phyloP scores from a whole-genome alignment of 2,888 invertebrate species.

The Drosophila aldrichi region DNA sequence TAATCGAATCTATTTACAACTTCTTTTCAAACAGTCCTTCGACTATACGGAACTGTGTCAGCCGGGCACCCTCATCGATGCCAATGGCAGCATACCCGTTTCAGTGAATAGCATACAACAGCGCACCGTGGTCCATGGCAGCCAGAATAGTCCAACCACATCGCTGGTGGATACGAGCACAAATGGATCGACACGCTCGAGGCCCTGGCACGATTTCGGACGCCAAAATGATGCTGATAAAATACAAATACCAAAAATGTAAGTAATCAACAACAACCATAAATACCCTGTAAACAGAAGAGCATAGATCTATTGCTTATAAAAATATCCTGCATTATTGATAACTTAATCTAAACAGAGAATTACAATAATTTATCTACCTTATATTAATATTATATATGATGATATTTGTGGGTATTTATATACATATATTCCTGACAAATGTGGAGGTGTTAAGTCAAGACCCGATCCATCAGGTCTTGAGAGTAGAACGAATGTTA shows the following conservation, averaged over 20 bases:
- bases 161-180: conserved; percentile 87
- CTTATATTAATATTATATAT: too few relatives aligned
- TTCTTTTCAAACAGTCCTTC: conserved; percentile 89
- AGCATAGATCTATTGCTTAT: not conserved
- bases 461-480: too few relatives aligned
- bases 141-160: conserved; percentile 85
- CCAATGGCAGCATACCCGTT: conserved; percentile 87
- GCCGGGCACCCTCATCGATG: conserved; percentile 86
- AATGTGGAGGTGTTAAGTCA: too few relatives aligned
- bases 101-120: conserved; percentile 86
- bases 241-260: conserved; percentile 99
- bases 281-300: not conserved
- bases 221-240: conserved; percentile 97
- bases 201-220: conserved; percentile 97
- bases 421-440: too few relatives aligned
- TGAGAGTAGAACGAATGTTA: too few relatives aligned
- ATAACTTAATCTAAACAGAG: too few relatives aligned
- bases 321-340: too few relatives aligned
- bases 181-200: conserved; percentile 90
- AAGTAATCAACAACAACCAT: conserved; percentile 86
- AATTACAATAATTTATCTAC: too few relatives aligned
- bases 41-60: conserved; percentile 97
- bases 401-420: too few relatives aligned
- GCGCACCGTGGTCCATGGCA: conserved; percentile 86
- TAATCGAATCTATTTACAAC: not conserved